Evolutionary conservation across 2,113 vertebrate species (phyloP).

Genomic region (Sphyrna mokarran): DNA sequence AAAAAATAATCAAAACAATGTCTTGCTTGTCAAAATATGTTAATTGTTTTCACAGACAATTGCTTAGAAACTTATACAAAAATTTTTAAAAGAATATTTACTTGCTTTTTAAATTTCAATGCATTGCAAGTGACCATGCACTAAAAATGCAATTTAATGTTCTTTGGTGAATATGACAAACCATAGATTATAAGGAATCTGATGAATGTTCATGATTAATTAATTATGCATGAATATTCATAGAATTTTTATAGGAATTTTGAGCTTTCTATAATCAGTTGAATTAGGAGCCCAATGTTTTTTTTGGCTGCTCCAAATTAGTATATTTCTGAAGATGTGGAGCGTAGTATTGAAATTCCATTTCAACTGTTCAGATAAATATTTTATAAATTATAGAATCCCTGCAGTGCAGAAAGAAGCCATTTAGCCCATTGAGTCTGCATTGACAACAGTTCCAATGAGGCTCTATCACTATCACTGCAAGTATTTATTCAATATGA

Average conservation of each 20-base stretch:
- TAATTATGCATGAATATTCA: background rate
- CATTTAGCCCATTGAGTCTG: no score
- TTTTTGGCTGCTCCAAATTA: background rate
- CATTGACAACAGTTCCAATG: no score
- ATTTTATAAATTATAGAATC: background rate
- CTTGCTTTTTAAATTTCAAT: background rate
- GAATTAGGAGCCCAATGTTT: background rate
- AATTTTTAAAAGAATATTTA: background rate
- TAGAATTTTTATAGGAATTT: background rate
- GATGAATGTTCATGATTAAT: slow-evolving; percentile 5
- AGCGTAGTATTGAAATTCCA: background rate
- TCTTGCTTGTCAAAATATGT: slow-evolving; percentile 8
- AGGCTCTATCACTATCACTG: no score
- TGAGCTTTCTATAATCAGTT: background rate
- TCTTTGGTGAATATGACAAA: background rate
- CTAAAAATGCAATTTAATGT: background rate
- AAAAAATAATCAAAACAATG: background rate
- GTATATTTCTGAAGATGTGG: background rate
- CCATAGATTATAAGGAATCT: background rate
- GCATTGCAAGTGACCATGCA: background rate
- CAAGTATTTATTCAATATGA: no score
- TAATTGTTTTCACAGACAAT: background rate
- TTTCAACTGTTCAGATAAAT: background rate
- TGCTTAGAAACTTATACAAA: background rate
- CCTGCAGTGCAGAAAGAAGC: no score